A percentile compares a stretch with the other conserved stretches of the same genome.
phyloP scores from a whole-genome alignment of 2,797 vertebrate genomes.

The Pelodytes ibericus region DNA sequence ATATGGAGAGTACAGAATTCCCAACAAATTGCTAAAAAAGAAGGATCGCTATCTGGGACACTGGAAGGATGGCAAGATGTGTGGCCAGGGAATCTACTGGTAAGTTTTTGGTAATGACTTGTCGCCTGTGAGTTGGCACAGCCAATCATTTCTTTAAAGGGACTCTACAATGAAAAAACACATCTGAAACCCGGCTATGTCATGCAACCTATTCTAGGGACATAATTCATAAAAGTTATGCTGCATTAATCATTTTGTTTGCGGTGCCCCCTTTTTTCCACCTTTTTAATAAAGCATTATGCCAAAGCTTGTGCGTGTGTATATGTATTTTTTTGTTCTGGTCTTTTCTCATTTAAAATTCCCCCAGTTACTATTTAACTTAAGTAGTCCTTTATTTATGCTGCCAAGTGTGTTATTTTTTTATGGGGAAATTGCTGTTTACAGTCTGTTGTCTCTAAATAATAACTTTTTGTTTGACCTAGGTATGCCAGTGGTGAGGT shows the following conservation, averaged over 20 bases:
- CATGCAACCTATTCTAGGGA: too few relatives aligned
- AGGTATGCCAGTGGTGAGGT: conserved; percentile 93
- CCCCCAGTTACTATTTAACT: neutral
- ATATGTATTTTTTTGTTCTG: neutral
- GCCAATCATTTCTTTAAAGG: too few relatives aligned
- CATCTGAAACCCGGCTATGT: too few relatives aligned
- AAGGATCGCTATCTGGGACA: conserved; percentile 88
- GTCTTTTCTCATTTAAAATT: neutral
- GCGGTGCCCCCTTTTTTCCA: too few relatives aligned
- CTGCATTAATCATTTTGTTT: too few relatives aligned
- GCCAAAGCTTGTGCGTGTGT: neutral
- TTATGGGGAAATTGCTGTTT: neutral
- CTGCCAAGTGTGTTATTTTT: neutral
- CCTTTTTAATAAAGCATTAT: too few relatives aligned
- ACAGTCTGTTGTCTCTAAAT: neutral
- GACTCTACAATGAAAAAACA: too few relatives aligned
- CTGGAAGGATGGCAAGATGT: conserved; percentile 97
- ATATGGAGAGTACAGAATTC: conserved; percentile 85
- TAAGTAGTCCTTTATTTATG: too few relatives aligned
- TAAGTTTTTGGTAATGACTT: conserved; percentile 61
- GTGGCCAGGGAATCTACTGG: conserved; percentile 90
- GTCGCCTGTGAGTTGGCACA: too few relatives aligned
- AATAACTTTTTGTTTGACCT: conserved; percentile 13
- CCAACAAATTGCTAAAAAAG: conserved; percentile 85
- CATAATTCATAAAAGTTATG: too few relatives aligned